phyloP scores from a whole-genome alignment of 1,140 invertebrate genomes.

The Apis mellifera region DNA sequence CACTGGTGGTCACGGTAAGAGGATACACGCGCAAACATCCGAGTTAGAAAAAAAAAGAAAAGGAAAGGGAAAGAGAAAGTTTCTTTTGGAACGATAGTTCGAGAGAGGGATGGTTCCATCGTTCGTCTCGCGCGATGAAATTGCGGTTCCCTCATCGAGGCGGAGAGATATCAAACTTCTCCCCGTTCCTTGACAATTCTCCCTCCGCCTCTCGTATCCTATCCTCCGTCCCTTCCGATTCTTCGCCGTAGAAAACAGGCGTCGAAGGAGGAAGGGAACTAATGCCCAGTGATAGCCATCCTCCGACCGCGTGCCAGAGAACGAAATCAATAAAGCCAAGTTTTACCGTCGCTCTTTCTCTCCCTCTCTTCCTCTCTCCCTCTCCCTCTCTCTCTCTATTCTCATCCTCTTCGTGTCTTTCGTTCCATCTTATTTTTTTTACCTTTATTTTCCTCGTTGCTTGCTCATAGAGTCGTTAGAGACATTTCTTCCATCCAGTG shows the following conservation, averaged over 20 bases:
- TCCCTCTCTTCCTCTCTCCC: neutral
- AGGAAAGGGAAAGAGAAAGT: neutral
- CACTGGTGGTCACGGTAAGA: neutral
- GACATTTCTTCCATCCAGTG: neutral
- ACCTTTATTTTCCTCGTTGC: no score
- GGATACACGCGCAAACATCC: neutral
- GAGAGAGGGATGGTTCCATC: neutral
- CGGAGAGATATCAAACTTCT: constrained; percentile 44
- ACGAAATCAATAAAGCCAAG: constrained; percentile 64
- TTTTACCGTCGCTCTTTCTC: constrained; percentile 14
- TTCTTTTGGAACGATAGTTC: neutral
- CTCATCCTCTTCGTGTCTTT: neutral
- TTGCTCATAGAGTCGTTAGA: neutral
- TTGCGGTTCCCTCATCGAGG: constrained; percentile 27
- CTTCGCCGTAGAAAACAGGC: neutral
- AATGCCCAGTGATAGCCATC: constrained; percentile 57
- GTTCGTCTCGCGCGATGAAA: constrained; percentile 41
- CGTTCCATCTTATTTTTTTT: neutral
- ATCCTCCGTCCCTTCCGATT: neutral
- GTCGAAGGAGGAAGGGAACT: constrained; percentile 43
- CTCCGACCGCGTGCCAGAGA: constrained; percentile 26
- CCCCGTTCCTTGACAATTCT: constrained; percentile 30
- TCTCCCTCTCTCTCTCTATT: neutral
- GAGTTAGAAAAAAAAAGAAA: no score
- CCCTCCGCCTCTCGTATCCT: neutral